Evolutionary conservation across 2,888 invertebrate species (phyloP), one percentile per base, ranked within the genome.

Genomic region (Pantelozetes paolii): DNA sequence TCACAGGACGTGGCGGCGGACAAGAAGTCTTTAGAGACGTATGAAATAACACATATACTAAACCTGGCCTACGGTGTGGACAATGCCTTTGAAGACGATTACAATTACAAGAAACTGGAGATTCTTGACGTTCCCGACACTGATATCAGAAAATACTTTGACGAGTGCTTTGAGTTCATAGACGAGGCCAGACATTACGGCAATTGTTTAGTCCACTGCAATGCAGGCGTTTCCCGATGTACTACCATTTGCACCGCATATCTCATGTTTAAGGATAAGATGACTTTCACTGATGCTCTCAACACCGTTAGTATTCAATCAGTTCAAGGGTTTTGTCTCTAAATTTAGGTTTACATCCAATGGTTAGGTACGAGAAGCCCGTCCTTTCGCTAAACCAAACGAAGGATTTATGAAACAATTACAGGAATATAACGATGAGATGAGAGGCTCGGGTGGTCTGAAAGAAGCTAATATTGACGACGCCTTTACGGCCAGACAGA

Each of bases 1-100:
- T 82, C 83, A 1, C 82, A 82, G 75, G 82, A 82, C 79, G 82
- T 82, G 23, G 83, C 83, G 11, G 79, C 79, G n/a, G 79, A 82
- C 69, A 75, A 79, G 36, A 78, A 79, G 11, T 77, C 80, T 8
- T 78, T 83, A 20, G 76, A 79, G 42, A 77, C 80, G 50, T 78
- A 81, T 76, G 78, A 78, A 28, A 81, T 83, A 8, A 82, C 82
- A 1, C 82, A 83, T 76, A 80, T 83, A 40, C 77, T 83, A 3
- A 73, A 73, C 67, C 57, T 74, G 54, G 74, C 74, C 18, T 70
- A 50, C 40, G 74, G 70, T 26, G 73, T 73, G 23, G 36, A 30
- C 30, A 81, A 82, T 75, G 72, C 78, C 62, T 82, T 79, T 77
- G 81, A 81, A 40, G 79, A 80, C 18, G 77, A 79, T 59, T 80